Percentiles rank a stretch among this genome's conserved stretches.
These are phyloP conservation scores for Chymomyza procnemis DNA, from an alignment of 2,888 invertebrate species.

Conservation along the genomic window DNA sequence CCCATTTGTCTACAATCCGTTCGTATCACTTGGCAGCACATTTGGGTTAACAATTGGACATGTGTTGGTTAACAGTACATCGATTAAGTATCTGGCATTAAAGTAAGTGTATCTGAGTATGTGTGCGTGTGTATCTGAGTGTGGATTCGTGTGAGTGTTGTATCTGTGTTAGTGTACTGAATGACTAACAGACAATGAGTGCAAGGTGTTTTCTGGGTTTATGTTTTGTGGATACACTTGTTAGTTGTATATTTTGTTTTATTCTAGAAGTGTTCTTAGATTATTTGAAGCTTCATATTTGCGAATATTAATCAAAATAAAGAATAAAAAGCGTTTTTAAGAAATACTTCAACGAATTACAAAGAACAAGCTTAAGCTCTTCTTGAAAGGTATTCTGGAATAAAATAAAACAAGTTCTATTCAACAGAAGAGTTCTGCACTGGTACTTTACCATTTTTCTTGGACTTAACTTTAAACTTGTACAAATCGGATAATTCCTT, in stretches of 20 bases:
- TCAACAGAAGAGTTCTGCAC: too few relatives aligned
- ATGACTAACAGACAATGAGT: constrained; percentile 64
- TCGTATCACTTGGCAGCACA: constrained; percentile 69
- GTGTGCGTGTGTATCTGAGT: constrained; percentile 9
- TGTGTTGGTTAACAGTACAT: constrained; percentile 62
- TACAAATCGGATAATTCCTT: too few relatives aligned
- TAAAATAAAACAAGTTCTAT: too few relatives aligned
- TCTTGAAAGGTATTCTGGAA: too few relatives aligned
- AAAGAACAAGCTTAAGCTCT: too few relatives aligned
- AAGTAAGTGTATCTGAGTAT: too few relatives aligned
- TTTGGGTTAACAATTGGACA: constrained; percentile 67
- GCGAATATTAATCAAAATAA: too few relatives aligned
- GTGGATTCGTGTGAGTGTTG: constrained; percentile 18
- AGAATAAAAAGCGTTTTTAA: too few relatives aligned
- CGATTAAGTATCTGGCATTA: constrained; percentile 46
- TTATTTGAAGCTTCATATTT: neutral
- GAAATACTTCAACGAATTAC: too few relatives aligned
- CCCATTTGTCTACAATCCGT: constrained; percentile 1
- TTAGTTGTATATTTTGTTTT: neutral
- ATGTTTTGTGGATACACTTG: neutral
- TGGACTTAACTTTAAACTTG: too few relatives aligned
- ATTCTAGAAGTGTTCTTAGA: neutral
- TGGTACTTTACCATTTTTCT: too few relatives aligned
- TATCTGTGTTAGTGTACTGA: constrained; percentile 40
- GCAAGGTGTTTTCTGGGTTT: constrained; percentile 66